Base-by-base conservation (phyloP, 2,888 invertebrate genomes). In the Thymelicus acteon region DNA sequence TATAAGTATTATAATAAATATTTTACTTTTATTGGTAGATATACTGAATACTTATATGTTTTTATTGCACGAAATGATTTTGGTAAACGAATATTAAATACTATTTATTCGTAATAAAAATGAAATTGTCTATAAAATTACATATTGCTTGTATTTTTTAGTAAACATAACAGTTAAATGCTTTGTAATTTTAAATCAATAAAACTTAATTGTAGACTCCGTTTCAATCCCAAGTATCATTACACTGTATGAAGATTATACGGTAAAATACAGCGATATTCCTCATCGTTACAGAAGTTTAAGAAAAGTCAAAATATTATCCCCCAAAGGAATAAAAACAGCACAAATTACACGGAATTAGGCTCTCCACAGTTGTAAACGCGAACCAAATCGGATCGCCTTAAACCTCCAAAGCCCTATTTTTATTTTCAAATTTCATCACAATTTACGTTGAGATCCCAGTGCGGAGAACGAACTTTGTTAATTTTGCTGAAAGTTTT, bases 401-500 rank as follows among this genome's bases (percentile, higher is more conserved):
- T 49, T 77, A 77, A 76, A 78, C 79, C 82, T 79, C 76, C 77
- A 72, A 67, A 75, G 73, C 80, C 80, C 82, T 85, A 85, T 87
- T 89, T 87, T 90, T 90, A 88, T 89, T 90, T 86, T 86, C 82
- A 84, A 90, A 90, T 90, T 90, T 86, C 88, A 87, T 88, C 87
- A 86, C 88, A 88, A 87, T 90, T 89, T 88, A 87, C 85, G 85
- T 85, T 83, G 83, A 82, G 86, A 86, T 85, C 84, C 83, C 82
- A 82, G 79, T 82, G 84, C 75, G 77, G 79, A 80, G 83, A 64
- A 85, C 75, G 77, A 92, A 92, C 91, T 92, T 92, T 91, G 92
- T 90, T 91, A 92, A 92, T 92, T 91, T 91, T 81, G 85, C 86
- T 84, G 82, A 83, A 90, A 92, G 87, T 92, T 92, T 79, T 76